Evolutionary conservation across 2,888 invertebrate genomes (phyloP), one percentile per base, ranked within the genome.

Genomic region (Ennomos erosarius): DNA sequence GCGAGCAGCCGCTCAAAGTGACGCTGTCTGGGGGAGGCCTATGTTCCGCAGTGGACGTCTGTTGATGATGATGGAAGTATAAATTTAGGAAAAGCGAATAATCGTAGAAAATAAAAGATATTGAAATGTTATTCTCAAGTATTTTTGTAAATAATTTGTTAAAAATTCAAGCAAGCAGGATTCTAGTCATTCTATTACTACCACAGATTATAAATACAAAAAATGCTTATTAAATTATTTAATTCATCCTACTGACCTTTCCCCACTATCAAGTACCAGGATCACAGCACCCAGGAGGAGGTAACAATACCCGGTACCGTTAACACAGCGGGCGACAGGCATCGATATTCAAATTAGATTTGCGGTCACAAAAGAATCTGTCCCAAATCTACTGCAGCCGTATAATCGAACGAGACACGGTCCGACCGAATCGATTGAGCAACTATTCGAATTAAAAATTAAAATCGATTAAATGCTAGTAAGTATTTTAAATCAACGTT

Each of bases 341-440:
- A 47, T 45, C 48, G 64, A 62, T 59, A 64, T 67, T 67, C 55
- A 62, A 67, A 67, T 62, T 60, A 44, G 42, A 62, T 62, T 62
- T 62, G 58, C 26, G 48, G 54, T 51, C 38, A 62, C 62, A 62
- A 62, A 55, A 60, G 50, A 55, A 55, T 59, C 59, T 55, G 59
- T 48, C 55, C 59, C 55, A 60, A 60, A 60, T 60, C 59, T 55
- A 51, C 13, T 47, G 50, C 54, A 55, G 39, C 40, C 26, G 59
- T 60, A 48, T 55, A 55, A 55, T 60, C 59, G 59, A 59, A 59
- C 46, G 33, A 59, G 42, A 35, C 37, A 50, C 42, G 51, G 54
- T 55, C 55, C 43, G 59, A 60, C 55, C 43, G 59, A 60, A 60
- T 60, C 55, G 59, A 55, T 47, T 60, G 47, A 49, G 55, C 38